Conservation (phyloP, 2,888 invertebrate species). For the Halocaridina rubra region DNA sequence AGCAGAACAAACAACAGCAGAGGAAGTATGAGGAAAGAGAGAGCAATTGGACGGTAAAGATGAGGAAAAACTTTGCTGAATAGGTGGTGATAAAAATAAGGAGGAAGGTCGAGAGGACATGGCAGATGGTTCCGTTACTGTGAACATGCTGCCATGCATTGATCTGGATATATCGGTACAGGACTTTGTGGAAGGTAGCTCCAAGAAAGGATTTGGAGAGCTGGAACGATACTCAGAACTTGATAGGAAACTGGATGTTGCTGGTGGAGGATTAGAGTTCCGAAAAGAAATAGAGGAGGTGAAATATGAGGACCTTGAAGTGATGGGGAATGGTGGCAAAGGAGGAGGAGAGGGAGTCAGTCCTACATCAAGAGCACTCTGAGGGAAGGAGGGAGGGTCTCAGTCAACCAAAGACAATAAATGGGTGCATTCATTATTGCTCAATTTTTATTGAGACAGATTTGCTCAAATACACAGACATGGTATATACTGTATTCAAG, state of each 20-base stretch:
- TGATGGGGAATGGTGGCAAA: constrained; percentile 32
- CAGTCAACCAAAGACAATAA: no score
- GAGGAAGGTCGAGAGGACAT: constrained; percentile 28
- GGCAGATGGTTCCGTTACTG: background rate
- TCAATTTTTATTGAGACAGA: no score
- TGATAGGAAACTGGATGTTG: background rate
- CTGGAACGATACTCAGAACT: background rate
- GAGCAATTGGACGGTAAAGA: constrained; percentile 10
- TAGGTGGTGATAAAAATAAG: constrained; percentile 9
- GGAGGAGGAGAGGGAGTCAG: constrained; percentile 39
- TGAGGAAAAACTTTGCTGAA: background rate
- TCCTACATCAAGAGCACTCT: constrained; percentile 41
- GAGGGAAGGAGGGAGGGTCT: constrained; percentile 27
- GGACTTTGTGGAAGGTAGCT: background rate
- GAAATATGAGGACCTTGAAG: background rate
- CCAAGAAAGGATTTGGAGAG: constrained; percentile 28
- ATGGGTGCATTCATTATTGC: no score
- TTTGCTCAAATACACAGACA: no score
- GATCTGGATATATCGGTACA: background rate
- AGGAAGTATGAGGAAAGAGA: constrained; percentile 24
- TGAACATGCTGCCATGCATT: background rate
- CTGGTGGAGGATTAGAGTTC: constrained; percentile 20
- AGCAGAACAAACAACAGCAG: background rate
- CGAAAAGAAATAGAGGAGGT: background rate
- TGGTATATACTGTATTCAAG: no score